Evolutionary conservation across 2,797 vertebrate genomes (phyloP).

Genomic region (Phrynocephalus guinanensis): DNA sequence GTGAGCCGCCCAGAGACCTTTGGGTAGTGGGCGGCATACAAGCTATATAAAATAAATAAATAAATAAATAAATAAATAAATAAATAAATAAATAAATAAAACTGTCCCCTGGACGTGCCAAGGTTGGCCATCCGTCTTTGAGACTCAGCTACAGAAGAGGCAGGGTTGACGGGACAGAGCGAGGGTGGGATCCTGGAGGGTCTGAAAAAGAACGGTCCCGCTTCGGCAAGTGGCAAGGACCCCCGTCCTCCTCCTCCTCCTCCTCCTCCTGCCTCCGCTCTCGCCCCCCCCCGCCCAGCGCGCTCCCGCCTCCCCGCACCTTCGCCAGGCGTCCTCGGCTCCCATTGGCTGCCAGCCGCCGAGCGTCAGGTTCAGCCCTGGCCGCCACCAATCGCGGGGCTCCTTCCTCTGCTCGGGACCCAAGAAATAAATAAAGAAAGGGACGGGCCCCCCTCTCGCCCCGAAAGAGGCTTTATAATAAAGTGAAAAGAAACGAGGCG

Average conservation of each 20-base stretch:
- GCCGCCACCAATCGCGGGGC: constrained; percentile 84
- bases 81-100: neutral
- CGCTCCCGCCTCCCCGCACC: neutral
- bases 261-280: constrained; percentile 27
- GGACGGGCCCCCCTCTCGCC: neutral
- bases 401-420: constrained; percentile 59
- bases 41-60: too few relatives aligned
- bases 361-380: constrained; percentile 76
- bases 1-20: too few relatives aligned
- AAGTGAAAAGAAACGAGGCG: constrained; percentile 73
- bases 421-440: constrained; percentile 23
- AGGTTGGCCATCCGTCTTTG: neutral
- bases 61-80: too few relatives aligned
- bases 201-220: constrained; percentile 76
- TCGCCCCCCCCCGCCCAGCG: neutral
- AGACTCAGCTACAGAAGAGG: too few relatives aligned
- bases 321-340: constrained; percentile 25
- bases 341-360: constrained; percentile 84
- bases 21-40: too few relatives aligned
- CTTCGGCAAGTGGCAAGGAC: constrained; percentile 71
- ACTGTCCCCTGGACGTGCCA: neutral
- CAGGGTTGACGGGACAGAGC: too few relatives aligned
- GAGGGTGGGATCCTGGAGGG: constrained; percentile 32
- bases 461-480: constrained; percentile 74
- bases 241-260: neutral